Conservation (phyloP, 2,113 vertebrate species). For the Porphyrio hochstetteri region DNA sequence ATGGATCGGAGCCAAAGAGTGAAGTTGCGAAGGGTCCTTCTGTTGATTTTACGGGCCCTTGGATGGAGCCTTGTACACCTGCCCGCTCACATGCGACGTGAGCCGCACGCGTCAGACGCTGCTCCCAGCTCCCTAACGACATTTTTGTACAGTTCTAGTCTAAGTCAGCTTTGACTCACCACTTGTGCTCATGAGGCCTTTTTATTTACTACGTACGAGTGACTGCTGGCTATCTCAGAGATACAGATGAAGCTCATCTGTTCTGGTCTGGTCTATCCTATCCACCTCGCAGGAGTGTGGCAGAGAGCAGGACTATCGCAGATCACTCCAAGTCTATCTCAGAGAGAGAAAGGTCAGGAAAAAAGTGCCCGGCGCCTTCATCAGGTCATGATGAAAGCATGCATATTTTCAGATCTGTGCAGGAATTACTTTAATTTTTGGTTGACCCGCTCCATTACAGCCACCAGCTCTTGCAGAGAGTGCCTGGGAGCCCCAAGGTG, state of each 20-base stretch:
- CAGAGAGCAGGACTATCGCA: background rate
- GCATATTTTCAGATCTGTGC: background rate
- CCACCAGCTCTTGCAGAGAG: background rate
- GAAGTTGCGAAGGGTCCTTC: background rate
- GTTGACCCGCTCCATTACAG: background rate
- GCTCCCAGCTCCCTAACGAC: background rate
- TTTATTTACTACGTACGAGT: background rate
- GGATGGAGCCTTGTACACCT: background rate
- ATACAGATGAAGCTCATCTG: background rate
- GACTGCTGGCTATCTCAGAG: background rate
- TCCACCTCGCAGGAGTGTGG: background rate
- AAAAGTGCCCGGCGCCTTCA: background rate
- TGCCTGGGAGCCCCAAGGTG: accelerated
- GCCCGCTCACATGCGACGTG: accelerated
- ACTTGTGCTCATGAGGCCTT: background rate
- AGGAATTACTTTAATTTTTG: background rate
- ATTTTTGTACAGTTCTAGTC: background rate
- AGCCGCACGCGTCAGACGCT: accelerated
- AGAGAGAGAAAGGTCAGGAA: background rate
- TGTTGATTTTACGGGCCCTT: background rate
- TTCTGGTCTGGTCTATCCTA: background rate
- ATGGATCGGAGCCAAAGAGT: background rate
- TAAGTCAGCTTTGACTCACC: background rate
- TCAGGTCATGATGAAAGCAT: background rate
- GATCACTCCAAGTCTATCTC: background rate